A percentile compares a stretch with the other conserved stretches of the same genome.
Evolutionary conservation across 2,888 invertebrate species (phyloP).

Genomic region (Nomada fucata): DNA sequence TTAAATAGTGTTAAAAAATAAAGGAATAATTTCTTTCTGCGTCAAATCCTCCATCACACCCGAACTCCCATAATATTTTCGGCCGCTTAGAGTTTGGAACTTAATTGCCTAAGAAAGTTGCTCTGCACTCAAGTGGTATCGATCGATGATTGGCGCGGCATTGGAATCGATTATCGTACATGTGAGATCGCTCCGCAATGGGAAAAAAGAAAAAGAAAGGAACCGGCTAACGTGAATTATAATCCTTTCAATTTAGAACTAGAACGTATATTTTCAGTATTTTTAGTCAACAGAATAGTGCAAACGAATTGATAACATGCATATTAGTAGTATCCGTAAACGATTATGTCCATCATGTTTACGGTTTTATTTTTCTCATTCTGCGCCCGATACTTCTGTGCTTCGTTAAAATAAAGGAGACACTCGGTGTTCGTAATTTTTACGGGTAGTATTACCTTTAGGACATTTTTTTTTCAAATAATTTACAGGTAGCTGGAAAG

Average conservation of each 20-base stretch:
- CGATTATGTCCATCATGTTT: slow-evolving; percentile 28
- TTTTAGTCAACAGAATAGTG: slow-evolving; percentile 10
- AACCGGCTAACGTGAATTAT: neutral
- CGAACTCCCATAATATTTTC: neutral
- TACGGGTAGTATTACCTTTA: neutral
- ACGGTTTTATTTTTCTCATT: slow-evolving; percentile 10
- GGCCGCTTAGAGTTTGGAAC: no score
- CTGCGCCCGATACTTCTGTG: neutral
- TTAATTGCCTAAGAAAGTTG: neutral
- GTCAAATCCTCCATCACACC: slow-evolving; percentile 21
- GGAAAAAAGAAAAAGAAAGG: no score
- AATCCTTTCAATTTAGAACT: slow-evolving; percentile 4
- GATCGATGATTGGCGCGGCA: neutral
- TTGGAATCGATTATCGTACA: neutral
- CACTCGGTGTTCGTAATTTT: neutral
- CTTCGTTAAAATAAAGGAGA: neutral
- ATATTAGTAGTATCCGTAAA: slow-evolving; percentile 26
- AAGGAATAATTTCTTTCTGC: slow-evolving; percentile 25
- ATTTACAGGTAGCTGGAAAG: neutral
- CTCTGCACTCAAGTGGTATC: slow-evolving; percentile 46
- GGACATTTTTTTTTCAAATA: neutral
- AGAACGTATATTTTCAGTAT: neutral
- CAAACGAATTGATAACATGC: slow-evolving; percentile 11
- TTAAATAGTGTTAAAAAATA: slow-evolving; percentile 56
- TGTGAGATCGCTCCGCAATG: slow-evolving; percentile 8